These are phyloP conservation scores for Steatocranus sp. DNA, from an alignment of 2,797 vertebrate species.

Conservation along the genomic window DNA sequence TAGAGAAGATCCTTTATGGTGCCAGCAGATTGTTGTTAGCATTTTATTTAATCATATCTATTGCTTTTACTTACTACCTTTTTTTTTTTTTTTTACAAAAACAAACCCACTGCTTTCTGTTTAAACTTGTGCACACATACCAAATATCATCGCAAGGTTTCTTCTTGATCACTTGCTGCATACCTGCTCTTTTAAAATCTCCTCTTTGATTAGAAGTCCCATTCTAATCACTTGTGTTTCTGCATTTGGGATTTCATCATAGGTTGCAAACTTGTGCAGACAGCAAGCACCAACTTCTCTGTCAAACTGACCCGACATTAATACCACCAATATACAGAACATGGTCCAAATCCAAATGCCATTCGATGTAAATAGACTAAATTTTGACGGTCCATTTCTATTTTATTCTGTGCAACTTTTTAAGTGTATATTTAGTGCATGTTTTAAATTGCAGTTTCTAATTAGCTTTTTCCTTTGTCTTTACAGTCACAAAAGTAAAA, in stretches of 20 bases:
- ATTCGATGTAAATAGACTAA: not conserved
- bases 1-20: not conserved
- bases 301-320: not conserved
- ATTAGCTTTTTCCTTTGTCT: not conserved
- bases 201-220: not conserved
- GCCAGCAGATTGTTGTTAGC: not conserved
- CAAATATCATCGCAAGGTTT: not conserved
- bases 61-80: not conserved
- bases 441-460: not conserved
- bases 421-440: not conserved
- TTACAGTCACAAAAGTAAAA: not conserved
- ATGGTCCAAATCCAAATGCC: not conserved
- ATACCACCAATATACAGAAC: not conserved
- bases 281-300: not conserved
- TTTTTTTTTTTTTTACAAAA: not conserved
- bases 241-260: not conserved
- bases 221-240: not conserved
- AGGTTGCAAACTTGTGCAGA: not conserved
- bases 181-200: not conserved
- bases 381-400: not conserved
- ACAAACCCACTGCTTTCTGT: not conserved
- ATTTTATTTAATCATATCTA: not conserved
- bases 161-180: not conserved
- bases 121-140: not conserved
- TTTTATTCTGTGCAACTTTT: not conserved